Percentiles rank a stretch among this genome's conserved stretches.
These are phyloP conservation scores for Scaptomyza polygonia DNA, from an alignment of 2,888 invertebrate species.

Conservation along the genomic window DNA sequence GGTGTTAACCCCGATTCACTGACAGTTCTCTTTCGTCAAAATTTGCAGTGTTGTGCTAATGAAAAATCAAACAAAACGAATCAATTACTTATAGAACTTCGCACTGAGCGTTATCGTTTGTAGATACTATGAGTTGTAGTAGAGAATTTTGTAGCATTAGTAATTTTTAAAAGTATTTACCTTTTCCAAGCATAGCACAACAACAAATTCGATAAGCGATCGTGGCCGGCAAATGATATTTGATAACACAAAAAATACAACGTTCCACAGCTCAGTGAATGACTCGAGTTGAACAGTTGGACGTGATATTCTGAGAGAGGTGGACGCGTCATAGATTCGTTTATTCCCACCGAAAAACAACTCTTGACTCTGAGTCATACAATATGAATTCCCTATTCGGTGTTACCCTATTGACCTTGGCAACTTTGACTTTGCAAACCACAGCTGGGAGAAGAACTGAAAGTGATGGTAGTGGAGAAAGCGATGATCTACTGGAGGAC, in stretches of 20 bases:
- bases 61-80: conserved; percentile 45
- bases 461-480: neutral
- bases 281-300: conserved; percentile 35
- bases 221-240: conserved; percentile 18
- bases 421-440: neutral
- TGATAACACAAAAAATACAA: conserved; percentile 35
- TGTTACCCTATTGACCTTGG: conserved; percentile 33
- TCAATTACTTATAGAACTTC: conserved; percentile 30
- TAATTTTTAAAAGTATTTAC: conserved; percentile 21
- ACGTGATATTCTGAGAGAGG: conserved; percentile 32
- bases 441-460: neutral
- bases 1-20: neutral
- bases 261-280: conserved; percentile 18
- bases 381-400: conserved; percentile 38
- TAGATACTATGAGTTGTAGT: conserved; percentile 25
- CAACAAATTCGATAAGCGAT: conserved; percentile 49
- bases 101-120: conserved; percentile 34
- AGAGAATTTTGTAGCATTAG: conserved; percentile 40
- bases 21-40: neutral
- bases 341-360: conserved; percentile 6
- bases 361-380: conserved; percentile 52
- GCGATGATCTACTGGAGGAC: neutral
- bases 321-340: conserved; percentile 37
- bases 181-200: neutral
- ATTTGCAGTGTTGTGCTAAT: conserved; percentile 49